Evolutionary conservation across 1,140 invertebrate species (phyloP).

Genomic region (Dendroctonus valens): DNA sequence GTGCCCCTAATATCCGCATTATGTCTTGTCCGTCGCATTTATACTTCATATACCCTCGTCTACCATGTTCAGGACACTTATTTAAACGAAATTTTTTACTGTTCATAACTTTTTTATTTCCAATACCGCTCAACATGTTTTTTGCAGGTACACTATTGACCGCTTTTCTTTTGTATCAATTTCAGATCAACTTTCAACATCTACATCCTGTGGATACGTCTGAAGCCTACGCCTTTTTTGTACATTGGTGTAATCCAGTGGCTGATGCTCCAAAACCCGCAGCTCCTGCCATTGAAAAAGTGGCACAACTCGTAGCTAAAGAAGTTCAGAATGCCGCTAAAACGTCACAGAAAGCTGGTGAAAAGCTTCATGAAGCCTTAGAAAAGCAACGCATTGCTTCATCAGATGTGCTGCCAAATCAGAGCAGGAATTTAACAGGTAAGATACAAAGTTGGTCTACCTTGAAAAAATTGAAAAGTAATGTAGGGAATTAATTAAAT

Average conservation of each 20-base stretch:
- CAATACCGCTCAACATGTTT: no score
- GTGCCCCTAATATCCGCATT: no score
- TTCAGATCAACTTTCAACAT: slow-evolving; percentile 47
- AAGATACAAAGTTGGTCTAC: no score
- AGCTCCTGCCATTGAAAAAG: slow-evolving; percentile 37
- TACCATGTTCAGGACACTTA: no score
- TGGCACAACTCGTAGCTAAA: slow-evolving; percentile 44
- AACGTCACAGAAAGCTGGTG: slow-evolving; percentile 36
- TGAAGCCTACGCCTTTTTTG: slow-evolving; percentile 43
- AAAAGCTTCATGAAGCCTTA: slow-evolving; percentile 22
- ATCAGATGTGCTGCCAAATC: no score
- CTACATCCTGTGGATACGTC: slow-evolving; percentile 43
- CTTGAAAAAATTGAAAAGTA: no score
- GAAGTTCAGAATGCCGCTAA: slow-evolving; percentile 43
- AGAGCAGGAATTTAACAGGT: no score
- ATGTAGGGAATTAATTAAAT: no score
- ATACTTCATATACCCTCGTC: no score
- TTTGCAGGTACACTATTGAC: not conserved
- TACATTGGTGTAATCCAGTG: slow-evolving; percentile 46
- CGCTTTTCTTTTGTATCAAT: slow-evolving; percentile 24
- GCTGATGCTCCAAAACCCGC: slow-evolving; percentile 38
- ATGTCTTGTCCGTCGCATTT: no score
- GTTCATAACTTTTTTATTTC: no score
- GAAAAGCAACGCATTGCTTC: slow-evolving; percentile 10
- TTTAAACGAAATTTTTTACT: no score